Conservation (phyloP, 2,113 vertebrate species). For the Cariama cristata region DNA sequence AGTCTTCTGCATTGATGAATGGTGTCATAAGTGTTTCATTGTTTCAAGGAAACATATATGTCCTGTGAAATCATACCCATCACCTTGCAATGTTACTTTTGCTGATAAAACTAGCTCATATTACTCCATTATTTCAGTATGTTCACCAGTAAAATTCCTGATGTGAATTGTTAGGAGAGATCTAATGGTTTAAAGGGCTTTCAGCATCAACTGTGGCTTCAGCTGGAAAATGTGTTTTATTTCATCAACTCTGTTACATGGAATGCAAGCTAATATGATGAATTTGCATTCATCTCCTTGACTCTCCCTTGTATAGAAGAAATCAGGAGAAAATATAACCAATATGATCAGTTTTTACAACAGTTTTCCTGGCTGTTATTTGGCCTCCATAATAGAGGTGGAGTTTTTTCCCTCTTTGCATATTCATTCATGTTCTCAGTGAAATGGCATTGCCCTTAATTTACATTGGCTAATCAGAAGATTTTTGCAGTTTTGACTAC, state of each 20-base stretch:
- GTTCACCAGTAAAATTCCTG: background rate
- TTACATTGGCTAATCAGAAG: slow-evolving; percentile 66
- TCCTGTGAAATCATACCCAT: background rate
- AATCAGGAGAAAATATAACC: background rate
- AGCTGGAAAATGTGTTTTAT: background rate
- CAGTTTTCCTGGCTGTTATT: background rate
- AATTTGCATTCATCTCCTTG: background rate
- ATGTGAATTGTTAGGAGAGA: background rate
- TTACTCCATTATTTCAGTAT: background rate
- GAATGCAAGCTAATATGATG: background rate
- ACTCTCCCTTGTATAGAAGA: background rate
- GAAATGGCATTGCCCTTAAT: slow-evolving; percentile 26
- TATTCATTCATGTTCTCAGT: background rate
- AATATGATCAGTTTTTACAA: background rate
- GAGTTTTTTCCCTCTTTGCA: background rate
- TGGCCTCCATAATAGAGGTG: background rate
- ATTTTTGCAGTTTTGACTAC: slow-evolving; percentile 46
- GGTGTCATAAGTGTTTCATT: background rate
- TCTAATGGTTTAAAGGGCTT: background rate
- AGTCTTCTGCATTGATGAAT: background rate
- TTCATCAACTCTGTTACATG: background rate
- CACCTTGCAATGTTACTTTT: background rate
- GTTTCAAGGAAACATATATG: background rate
- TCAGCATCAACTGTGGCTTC: background rate
- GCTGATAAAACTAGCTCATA: background rate